Evolutionary conservation across 2,797 vertebrate species (phyloP).

Genomic region (Sebastiscus tertius): DNA sequence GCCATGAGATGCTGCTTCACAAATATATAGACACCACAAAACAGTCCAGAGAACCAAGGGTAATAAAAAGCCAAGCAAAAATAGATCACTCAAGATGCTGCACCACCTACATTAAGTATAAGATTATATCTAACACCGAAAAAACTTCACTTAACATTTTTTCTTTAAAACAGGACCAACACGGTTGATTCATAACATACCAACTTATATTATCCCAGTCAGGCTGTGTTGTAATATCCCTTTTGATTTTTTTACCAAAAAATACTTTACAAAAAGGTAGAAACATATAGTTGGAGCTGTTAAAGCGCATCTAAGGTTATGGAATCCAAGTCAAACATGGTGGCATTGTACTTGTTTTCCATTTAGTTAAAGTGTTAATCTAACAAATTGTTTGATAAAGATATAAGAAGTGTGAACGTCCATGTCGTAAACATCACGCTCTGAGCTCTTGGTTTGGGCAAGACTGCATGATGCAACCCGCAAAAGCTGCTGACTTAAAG

Average conservation of each 20-base stretch:
- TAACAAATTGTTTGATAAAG: background rate
- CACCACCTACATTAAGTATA: background rate
- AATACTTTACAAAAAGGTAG: too few relatives aligned
- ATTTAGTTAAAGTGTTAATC: background rate
- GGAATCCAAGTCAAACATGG: background rate
- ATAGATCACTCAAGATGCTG: background rate
- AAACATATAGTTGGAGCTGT: background rate
- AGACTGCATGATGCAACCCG: constrained; percentile 53
- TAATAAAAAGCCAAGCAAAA: background rate
- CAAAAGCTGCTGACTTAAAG: constrained; percentile 48
- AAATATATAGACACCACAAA: too few relatives aligned
- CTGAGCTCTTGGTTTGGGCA: constrained; percentile 28
- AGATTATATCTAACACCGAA: background rate
- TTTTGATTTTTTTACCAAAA: background rate
- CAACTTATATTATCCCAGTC: background rate
- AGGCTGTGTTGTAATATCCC: background rate
- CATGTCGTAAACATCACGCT: constrained; percentile 6
- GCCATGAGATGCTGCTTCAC: too few relatives aligned
- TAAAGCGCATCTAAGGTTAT: background rate
- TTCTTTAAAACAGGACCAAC: background rate
- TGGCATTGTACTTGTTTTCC: background rate
- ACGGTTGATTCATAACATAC: background rate
- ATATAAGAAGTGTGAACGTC: background rate
- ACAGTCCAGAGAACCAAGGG: too few relatives aligned
- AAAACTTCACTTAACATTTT: background rate